Evolutionary conservation across 2,888 invertebrate genomes (phyloP), one percentile per base, ranked within the genome.

Genomic region (Rhopalosiphum nymphaeae): DNA sequence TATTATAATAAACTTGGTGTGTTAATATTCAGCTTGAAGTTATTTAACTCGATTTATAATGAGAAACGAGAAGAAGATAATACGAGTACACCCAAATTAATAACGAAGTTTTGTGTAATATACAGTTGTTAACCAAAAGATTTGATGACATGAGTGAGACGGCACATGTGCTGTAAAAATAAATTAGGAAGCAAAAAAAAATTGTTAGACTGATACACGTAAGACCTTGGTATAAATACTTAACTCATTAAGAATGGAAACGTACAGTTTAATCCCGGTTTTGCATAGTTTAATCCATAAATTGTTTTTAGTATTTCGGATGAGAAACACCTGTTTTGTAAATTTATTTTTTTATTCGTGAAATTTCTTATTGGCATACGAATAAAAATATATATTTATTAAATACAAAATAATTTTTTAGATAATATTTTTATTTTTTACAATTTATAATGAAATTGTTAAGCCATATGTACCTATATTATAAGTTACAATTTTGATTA

Each of bases 211-310:
- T 36, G 36, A 25, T n/a, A 21, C 49, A 49, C 87, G 3, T 21
- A 53, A 21, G 53, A 36, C 88, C 36, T 36, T 53, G 53, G 88
- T 53, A 88, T 53, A 53, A 88, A 88, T 88, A 88, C 88, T 25
- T 53, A 53, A 88, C 53, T 88, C 88, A 88, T 88, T 88, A 88
- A 88, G 36, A 88, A 88, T 36, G 36, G 53, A 53, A 36, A 88
- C 36, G 36, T 78, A 36, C 25, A 36, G 53, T 88, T 36, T 78
- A 78, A 78, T 88, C 36, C 36, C 53, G 36, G n/a, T 88, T 36
- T 88, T 88, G 88, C 53, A 88, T 88, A 53, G 53, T 53, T 88
- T 36, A 25, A n/a, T 88, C 4, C 53, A 53, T 88, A 88, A 88
- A 88, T 88, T 88, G 49, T 88, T 88, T 88, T 88, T 53, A 53